These are phyloP conservation scores for Rostratula benghalensis DNA, from an alignment of 2,113 vertebrate species.

Conservation along the genomic window DNA sequence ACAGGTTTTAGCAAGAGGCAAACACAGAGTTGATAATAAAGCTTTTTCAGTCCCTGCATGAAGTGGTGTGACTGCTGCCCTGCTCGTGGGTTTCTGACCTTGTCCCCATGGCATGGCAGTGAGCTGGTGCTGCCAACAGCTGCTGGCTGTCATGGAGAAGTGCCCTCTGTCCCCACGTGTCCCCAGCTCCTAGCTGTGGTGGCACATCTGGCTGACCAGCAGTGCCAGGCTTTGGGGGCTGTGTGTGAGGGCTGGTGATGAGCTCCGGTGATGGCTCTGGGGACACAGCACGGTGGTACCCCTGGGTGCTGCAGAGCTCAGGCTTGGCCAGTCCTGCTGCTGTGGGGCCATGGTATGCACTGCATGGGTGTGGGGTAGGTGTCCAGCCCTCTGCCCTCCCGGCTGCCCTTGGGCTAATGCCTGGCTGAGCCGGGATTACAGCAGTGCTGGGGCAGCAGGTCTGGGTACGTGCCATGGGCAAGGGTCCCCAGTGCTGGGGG, in stretches of 20 bases:
- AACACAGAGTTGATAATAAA: constrained; percentile 41
- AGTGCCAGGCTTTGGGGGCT: not conserved
- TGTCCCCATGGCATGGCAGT: fast-evolving
- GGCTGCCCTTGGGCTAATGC: constrained; percentile 10
- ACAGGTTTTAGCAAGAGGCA: not conserved
- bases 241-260: not conserved
- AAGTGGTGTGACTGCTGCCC: not conserved
- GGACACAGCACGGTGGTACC: fast-evolving
- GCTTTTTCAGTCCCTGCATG: not conserved
- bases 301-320: not conserved
- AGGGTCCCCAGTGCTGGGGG: fast-evolving
- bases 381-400: not conserved
- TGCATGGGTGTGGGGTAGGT: too few relatives aligned
- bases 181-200: not conserved
- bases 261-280: not conserved
- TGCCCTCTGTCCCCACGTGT: not conserved
- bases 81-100: not conserved
- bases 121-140: not conserved
- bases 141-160: not conserved
- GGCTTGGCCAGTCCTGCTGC: not conserved
- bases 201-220: not conserved
- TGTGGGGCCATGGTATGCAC: fast-evolving
- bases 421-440: not conserved
- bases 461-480: fast-evolving
- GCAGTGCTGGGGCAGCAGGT: not conserved